Percentiles rank a stretch among this genome's conserved stretches.
phyloP scores from a whole-genome alignment of 2,113 vertebrate species.

The Corythaixoides concolor region DNA sequence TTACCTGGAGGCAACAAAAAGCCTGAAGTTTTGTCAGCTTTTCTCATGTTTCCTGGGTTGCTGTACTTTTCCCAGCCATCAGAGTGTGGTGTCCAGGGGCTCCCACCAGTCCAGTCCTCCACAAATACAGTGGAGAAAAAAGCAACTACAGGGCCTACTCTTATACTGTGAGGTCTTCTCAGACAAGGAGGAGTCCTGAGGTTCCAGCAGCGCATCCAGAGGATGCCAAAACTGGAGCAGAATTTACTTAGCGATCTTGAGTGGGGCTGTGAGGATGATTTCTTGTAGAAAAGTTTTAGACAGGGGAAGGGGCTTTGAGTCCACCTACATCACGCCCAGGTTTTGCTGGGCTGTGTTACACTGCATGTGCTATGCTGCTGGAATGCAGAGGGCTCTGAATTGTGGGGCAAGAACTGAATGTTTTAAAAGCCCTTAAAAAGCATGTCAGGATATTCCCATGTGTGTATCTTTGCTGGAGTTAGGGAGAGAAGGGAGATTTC shows the following conservation, averaged over 20 bases:
- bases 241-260: neutral
- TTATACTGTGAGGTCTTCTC: neutral
- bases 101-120: neutral
- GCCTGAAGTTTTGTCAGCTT: neutral
- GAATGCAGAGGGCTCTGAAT: neutral
- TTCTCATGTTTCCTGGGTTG: neutral
- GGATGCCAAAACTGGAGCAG: neutral
- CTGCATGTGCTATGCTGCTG: neutral
- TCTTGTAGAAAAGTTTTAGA: neutral
- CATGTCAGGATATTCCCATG: neutral
- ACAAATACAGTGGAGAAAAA: neutral
- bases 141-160: neutral
- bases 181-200: neutral
- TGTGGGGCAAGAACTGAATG: neutral
- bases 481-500: neutral
- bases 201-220: neutral
- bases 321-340: too few relatives aligned
- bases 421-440: neutral
- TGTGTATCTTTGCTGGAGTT: neutral
- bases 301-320: accelerated
- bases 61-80: neutral
- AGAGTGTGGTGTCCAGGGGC: neutral
- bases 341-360: neutral
- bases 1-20: neutral
- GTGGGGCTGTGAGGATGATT: neutral